These are phyloP conservation scores for Buathra laborator DNA, from an alignment of 2,888 invertebrate species.

Conservation along the genomic window DNA sequence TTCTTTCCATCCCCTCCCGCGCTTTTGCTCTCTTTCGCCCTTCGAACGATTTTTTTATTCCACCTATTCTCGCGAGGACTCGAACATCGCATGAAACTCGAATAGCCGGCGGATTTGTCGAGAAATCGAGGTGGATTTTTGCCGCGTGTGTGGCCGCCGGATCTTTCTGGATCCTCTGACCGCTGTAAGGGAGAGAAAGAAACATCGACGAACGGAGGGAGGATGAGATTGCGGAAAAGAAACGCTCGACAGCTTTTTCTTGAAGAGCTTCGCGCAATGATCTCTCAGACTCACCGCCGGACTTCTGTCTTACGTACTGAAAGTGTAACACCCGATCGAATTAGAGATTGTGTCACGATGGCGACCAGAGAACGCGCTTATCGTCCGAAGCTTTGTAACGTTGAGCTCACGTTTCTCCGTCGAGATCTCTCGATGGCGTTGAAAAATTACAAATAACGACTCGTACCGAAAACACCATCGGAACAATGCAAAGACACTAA, in stretches of 20 bases:
- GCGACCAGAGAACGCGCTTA: constrained; percentile 3
- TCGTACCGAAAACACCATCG: neutral
- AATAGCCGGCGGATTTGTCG: constrained; percentile 42
- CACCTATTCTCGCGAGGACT: constrained; percentile 47
- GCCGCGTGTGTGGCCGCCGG: neutral
- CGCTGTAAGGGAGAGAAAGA: constrained; percentile 6
- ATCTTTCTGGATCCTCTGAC: constrained; percentile 47
- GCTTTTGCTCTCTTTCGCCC: constrained; percentile 10
- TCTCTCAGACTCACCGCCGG: constrained; percentile 34
- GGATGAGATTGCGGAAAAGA: constrained; percentile 56
- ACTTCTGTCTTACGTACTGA: constrained; percentile 8
- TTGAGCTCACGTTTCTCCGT: constrained; percentile 8
- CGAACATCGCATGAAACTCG: constrained; percentile 38
- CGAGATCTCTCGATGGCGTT: neutral
- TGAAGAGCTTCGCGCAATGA: constrained; percentile 26
- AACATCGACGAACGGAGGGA: constrained; percentile 19
- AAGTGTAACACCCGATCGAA: constrained; percentile 51
- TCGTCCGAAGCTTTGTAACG: neutral
- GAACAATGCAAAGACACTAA: no score
- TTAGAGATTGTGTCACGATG: constrained; percentile 51
- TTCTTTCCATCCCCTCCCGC: constrained; percentile 34
- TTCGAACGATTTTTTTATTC: constrained; percentile 53
- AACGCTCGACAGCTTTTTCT: constrained; percentile 59
- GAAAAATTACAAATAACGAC: neutral
- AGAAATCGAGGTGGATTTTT: constrained; percentile 6